Evolutionary conservation across 2,888 invertebrate species (phyloP), one percentile per base, ranked within the genome.

Genomic region (Prenolepis imparis): DNA sequence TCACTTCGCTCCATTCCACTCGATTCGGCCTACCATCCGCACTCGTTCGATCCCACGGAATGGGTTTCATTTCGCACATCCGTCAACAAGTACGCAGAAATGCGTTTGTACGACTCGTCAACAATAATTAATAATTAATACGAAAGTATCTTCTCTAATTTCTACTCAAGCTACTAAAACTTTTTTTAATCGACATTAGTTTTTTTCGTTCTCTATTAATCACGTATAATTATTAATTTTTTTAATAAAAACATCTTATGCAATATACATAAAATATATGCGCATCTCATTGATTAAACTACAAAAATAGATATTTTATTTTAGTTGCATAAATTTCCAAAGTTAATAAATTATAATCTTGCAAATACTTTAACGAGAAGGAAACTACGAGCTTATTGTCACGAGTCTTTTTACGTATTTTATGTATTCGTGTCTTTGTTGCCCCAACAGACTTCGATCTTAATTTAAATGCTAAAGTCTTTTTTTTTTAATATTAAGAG

Each of bases 51-150:
- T 86, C 84, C 86, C 80, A 87, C 86, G 84, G 82, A 87, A 88
- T 84, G 85, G 83, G 57, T 78, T 89, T 80, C 83, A 75, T 83
- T 86, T 86, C 80, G 86, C 85, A 84, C 64, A 84, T 70, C 48
- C 52, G 80, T 88, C 89, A 88, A 85, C 89, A 85, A 88, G 82
- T 83, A 86, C 85, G 84, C 84, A 89, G 85, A 88, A 89, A 73
- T 87, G 84, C 41, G 15, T 21, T 36, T 77, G 3, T 41, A 11
- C 68, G 15, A 8, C 48, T 66, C 24, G 6, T 44, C 18, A 6
- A 24, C 5, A 12, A 59, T 32, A 44, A 68, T 68, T 39, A 55
- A 28, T 66, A 55, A 66, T 39, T 55, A 75, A 24, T 18, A 18
- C 21, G 15, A 21, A 12, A 61, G 2, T 48, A 41, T 6, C 66